These are phyloP conservation scores for Xenopus petersii DNA, from an alignment of 2,797 vertebrate species.

Conservation along the genomic window DNA sequence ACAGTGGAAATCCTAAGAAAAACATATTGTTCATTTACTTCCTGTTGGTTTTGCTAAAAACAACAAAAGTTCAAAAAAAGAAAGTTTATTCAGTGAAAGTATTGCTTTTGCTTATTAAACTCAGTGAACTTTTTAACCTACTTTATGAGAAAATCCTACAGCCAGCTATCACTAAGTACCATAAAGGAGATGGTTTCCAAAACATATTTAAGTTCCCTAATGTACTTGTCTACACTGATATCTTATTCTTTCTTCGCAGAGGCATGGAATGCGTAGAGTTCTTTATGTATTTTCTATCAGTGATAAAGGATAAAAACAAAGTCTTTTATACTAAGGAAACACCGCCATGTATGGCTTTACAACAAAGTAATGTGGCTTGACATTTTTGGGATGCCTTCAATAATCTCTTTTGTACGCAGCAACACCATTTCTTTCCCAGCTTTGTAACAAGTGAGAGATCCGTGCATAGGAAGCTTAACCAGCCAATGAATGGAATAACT, in stretches of 20 bases:
- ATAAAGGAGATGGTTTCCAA: too few relatives aligned
- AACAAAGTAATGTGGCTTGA: conserved; percentile 23
- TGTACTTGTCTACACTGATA: not conserved
- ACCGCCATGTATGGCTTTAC: conserved; percentile 5
- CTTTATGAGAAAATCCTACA: too few relatives aligned
- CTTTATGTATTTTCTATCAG: not conserved
- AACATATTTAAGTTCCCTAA: too few relatives aligned
- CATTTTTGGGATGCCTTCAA: conserved; percentile 26
- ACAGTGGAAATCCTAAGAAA: too few relatives aligned
- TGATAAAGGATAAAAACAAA: not conserved
- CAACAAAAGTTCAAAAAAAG: too few relatives aligned
- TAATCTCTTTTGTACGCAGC: conserved; percentile 23
- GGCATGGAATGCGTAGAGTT: conserved; percentile 1
- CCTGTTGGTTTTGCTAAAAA: too few relatives aligned
- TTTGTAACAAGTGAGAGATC: conserved; percentile 3
- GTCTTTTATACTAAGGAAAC: conserved; percentile 9
- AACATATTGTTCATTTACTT: too few relatives aligned
- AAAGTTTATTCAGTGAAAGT: too few relatives aligned
- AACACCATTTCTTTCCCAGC: not conserved
- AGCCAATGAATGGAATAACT: not conserved
- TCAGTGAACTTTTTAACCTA: too few relatives aligned
- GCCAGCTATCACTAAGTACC: too few relatives aligned
- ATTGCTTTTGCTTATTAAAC: too few relatives aligned
- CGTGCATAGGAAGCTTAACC: not conserved
- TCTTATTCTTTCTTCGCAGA: conserved; percentile 13